Conservation (phyloP, 2,797 vertebrate species). For the Neomorphus geoffroyi region DNA sequence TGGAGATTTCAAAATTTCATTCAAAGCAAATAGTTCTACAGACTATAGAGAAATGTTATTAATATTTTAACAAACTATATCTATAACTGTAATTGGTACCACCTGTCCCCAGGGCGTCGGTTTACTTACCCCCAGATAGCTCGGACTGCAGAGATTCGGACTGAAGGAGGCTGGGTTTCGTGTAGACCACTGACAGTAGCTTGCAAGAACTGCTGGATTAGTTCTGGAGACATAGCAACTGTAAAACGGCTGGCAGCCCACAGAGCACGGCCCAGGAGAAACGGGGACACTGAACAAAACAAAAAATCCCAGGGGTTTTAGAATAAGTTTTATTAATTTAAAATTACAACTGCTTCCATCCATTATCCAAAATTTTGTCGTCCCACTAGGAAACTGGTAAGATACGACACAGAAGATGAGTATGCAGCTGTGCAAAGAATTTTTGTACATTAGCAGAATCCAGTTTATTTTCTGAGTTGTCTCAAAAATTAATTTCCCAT, state of each 20-base stretch:
- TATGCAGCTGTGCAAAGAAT: not conserved
- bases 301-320: not conserved
- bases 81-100: no score
- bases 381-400: not conserved
- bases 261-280: conserved; percentile 93
- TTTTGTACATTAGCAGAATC: not conserved
- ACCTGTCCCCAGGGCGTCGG: not conserved
- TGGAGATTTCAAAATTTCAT: not conserved
- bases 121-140: conserved; percentile 96
- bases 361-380: not conserved
- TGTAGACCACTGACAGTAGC: conserved; percentile 97
- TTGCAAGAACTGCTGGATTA: conserved; percentile 98
- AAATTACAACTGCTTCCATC: not conserved
- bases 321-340: not conserved
- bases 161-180: conserved; percentile 92
- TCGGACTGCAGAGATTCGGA: conserved; percentile 94
- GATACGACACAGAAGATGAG: not conserved
- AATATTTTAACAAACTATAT: not conserved
- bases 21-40: not conserved
- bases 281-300: conserved; percentile 85
- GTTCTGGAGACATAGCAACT: conserved; percentile 95
- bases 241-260: conserved; percentile 99
- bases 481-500: not conserved
- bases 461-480: not conserved
- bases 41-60: not conserved